phyloP scores from a whole-genome alignment of 2,113 vertebrate species.

The Callorhinus ursinus region DNA sequence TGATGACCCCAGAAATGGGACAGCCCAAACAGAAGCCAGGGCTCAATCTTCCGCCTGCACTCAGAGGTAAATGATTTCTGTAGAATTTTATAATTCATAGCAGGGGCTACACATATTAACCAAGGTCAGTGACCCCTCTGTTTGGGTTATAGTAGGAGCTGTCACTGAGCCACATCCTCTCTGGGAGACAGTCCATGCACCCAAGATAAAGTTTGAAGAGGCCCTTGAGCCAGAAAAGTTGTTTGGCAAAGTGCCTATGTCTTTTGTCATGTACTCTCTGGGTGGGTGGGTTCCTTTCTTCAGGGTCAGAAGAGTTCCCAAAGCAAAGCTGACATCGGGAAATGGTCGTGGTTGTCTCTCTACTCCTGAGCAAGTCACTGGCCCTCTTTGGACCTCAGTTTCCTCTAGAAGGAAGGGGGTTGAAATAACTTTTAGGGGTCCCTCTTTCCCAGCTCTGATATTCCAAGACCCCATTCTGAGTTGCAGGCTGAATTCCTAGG shows the following conservation, averaged over 20 bases:
- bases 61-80: constrained; percentile 24
- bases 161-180: constrained; percentile 69
- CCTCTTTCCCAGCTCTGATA: not conserved
- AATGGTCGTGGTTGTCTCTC: constrained; percentile 31
- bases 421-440: constrained; percentile 2
- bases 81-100: not conserved
- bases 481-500: constrained; percentile 15
- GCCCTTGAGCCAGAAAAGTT: constrained; percentile 47
- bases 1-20: not conserved
- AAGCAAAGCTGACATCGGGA: constrained; percentile 19
- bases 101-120: constrained; percentile 5
- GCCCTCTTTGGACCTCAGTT: constrained; percentile 23
- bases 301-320: not conserved
- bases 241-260: constrained; percentile 52
- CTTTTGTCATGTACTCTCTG: constrained; percentile 8
- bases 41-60: not conserved
- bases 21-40: not conserved
- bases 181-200: constrained; percentile 51
- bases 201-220: constrained; percentile 72
- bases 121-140: constrained; percentile 22
- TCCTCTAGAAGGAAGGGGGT: not conserved
- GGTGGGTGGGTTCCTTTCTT: not conserved
- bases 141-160: constrained; percentile 67
- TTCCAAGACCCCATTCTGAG: not conserved
- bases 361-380: not conserved